Evolutionary conservation across 2,797 vertebrate genomes (phyloP), one percentile per base, ranked within the genome.

Genomic region (Mastacembelus armatus): DNA sequence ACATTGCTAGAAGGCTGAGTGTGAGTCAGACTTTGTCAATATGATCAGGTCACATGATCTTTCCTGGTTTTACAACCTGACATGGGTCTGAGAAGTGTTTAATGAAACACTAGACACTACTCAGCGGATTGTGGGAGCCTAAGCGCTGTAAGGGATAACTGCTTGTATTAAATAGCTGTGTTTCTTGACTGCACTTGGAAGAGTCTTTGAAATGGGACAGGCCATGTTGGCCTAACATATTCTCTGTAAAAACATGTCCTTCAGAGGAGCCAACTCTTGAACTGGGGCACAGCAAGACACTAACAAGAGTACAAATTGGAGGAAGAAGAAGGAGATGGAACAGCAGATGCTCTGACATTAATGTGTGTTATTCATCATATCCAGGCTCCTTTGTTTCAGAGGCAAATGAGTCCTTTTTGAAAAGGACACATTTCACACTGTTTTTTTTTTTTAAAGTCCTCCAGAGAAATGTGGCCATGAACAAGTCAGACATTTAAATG

Each of bases 241-340:
- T 55, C 30, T 2, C 5, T 51, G 12, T 38, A 18, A 43, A 64
- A 45, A 66, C 38, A 36, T 32, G n/a, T 33, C 67, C 57, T 68
- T 61, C 26, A 67, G 48, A 71, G 35, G 15, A 49, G 51, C 51
- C 15, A 63, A 55, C 36, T 48, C 12, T 47, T 65, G 32, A 71
- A 74, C 38, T 72, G 60, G 60, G 71, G 71, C 67, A 73, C 52
- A 50, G 48, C 27, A 49, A 51, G 40, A 54, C 21, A 65, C 38
- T 52, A n/a, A n/a, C n/a, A 57, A 65, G 15, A 32, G 42, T 30
- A 44, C 43, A 33, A 26, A 50, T 0, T 26, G 33, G 35, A 71
- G 8, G 48, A 50, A 71, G 50, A 32, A 15, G 32, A 33, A 45
- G 21, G 16, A 42, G 36, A 63, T 10, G 7, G 18, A 65, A 56